These are phyloP conservation scores for Aphelenchoides avenae DNA, from an alignment of 1,140 invertebrate species.

Conservation along the genomic window DNA sequence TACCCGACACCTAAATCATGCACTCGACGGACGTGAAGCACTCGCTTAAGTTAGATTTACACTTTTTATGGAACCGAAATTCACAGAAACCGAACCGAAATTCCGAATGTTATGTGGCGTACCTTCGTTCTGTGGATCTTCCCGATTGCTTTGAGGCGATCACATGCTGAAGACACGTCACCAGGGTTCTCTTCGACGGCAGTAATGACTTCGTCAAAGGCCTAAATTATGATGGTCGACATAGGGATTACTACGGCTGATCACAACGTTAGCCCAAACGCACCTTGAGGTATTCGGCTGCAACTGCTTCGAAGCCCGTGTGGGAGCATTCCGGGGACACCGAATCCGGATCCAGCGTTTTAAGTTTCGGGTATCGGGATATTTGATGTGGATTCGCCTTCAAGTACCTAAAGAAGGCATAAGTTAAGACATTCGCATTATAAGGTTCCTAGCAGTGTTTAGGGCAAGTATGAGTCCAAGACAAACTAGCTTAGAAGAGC, in stretches of 20 bases:
- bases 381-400: conserved; percentile 40
- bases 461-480: too few relatives aligned
- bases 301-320: conserved; percentile 38
- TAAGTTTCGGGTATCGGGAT: conserved; percentile 31
- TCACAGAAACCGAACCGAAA: neutral
- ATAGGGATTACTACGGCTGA: neutral
- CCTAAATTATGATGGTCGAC: conserved; percentile 16
- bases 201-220: conserved; percentile 48
- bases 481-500: too few relatives aligned
- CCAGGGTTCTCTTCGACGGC: conserved; percentile 38
- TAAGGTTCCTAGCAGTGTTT: too few relatives aligned
- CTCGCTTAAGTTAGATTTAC: conserved; percentile 1
- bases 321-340: conserved; percentile 35
- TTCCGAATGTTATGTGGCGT: neutral
- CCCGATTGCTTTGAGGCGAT: conserved; percentile 33
- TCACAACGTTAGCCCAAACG: neutral
- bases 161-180: conserved; percentile 36
- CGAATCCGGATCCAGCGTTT: conserved; percentile 20
- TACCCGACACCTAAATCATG: conserved; percentile 24
- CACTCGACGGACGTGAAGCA: conserved; percentile 1
- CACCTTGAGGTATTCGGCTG: conserved; percentile 40
- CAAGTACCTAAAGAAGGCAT: conserved; percentile 46
- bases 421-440: too few relatives aligned
- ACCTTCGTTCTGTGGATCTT: conserved; percentile 45
- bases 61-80: neutral